A percentile compares a stretch with the other conserved stretches of the same genome.
phyloP scores from a whole-genome alignment of 2,888 invertebrate species.

The Meloe dianella region DNA sequence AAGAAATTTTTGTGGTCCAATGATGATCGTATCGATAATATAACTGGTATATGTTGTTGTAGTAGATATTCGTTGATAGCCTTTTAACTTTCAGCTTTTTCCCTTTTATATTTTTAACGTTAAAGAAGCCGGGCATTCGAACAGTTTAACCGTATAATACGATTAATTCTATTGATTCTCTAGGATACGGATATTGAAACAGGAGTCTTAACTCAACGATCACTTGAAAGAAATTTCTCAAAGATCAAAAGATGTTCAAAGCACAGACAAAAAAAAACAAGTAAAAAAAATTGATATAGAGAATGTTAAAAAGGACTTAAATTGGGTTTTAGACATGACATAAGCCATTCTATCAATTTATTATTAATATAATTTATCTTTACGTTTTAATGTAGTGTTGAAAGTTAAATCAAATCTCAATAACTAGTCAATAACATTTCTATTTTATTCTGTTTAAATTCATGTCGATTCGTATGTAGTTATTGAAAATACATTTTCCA shows the following conservation, averaged over 20 bases:
- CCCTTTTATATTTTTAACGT: slow-evolving; percentile 19
- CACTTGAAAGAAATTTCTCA: slow-evolving; percentile 3
- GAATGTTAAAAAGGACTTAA: background rate
- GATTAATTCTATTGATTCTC: slow-evolving; percentile 23
- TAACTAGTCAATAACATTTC: background rate
- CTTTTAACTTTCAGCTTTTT: slow-evolving; percentile 25
- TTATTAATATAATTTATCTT: background rate
- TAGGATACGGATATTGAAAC: slow-evolving; percentile 7
- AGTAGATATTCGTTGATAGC: slow-evolving; percentile 20
- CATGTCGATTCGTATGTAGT: background rate
- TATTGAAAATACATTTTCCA: background rate
- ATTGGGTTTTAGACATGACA: background rate
- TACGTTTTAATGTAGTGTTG: background rate
- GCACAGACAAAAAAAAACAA: background rate
- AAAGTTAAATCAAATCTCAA: background rate
- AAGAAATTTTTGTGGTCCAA: background rate
- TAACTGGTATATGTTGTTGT: slow-evolving; percentile 13
- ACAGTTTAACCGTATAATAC: slow-evolving; percentile 28
- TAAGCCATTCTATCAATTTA: background rate
- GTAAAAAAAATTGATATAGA: background rate
- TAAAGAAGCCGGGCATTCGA: slow-evolving; percentile 19
- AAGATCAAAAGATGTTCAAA: slow-evolving; percentile 2
- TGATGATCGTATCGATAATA: background rate
- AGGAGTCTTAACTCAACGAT: background rate
- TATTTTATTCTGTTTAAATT: slow-evolving; percentile 12